Evolutionary conservation across 2,888 invertebrate species (phyloP).

Genomic region (Neocrepidodera transversa): DNA sequence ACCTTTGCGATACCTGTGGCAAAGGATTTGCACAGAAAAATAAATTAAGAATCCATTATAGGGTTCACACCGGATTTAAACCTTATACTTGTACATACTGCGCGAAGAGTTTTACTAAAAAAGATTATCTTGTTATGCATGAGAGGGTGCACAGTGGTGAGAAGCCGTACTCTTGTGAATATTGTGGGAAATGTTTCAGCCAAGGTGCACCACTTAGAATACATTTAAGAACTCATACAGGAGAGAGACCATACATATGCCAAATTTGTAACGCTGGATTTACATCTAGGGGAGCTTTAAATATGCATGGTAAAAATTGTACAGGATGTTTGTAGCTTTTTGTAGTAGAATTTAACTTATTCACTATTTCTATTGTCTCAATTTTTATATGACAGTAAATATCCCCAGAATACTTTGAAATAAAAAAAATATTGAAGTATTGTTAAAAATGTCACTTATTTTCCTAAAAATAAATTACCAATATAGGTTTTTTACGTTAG

Average conservation of each 20-base stretch:
- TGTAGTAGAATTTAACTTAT: too few relatives aligned
- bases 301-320: constrained; percentile 61
- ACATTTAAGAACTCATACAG: constrained; percentile 52
- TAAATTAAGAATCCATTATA: constrained; percentile 51
- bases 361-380: too few relatives aligned
- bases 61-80: constrained; percentile 63
- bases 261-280: constrained; percentile 65
- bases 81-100: constrained; percentile 55
- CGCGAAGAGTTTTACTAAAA: constrained; percentile 63
- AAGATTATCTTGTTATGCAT: constrained; percentile 51
- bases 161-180: constrained; percentile 54
- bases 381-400: too few relatives aligned
- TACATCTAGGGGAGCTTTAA: constrained; percentile 65
- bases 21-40: constrained; percentile 53
- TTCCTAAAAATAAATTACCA: too few relatives aligned
- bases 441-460: too few relatives aligned
- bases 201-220: constrained; percentile 51
- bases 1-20: constrained; percentile 55
- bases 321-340: constrained; percentile 19
- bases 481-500: too few relatives aligned
- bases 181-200: constrained; percentile 54
- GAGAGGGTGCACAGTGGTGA: constrained; percentile 54
- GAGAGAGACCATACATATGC: constrained; percentile 60
- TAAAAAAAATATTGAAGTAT: too few relatives aligned
- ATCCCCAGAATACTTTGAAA: too few relatives aligned